Conservation (phyloP, 2,888 invertebrate genomes). For the Acanthosoma haemorrhoidale region DNA sequence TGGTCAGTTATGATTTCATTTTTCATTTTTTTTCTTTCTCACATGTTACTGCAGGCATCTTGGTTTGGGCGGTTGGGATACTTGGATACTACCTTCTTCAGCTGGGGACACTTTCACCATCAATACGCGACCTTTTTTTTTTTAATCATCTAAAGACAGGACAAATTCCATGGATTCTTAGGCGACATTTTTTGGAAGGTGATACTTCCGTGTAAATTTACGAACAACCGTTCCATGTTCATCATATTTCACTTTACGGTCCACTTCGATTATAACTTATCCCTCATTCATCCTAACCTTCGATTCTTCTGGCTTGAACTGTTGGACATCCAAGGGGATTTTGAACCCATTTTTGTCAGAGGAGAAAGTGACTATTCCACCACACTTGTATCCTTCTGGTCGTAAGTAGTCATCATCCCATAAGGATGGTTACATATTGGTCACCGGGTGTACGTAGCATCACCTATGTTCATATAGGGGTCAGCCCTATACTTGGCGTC, state of each 20-base stretch:
- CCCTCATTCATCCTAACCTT: slow-evolving; percentile 47
- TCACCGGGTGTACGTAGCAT: too few relatives aligned
- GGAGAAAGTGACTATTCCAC: slow-evolving; percentile 39
- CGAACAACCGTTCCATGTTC: slow-evolving; percentile 48
- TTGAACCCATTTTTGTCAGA: slow-evolving; percentile 42
- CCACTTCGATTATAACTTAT: slow-evolving; percentile 47
- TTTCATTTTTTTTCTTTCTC: slow-evolving; percentile 19
- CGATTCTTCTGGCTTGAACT: slow-evolving; percentile 48
- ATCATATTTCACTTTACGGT: slow-evolving; percentile 48
- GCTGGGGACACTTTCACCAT: slow-evolving; percentile 37
- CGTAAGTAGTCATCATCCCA: slow-evolving; percentile 37
- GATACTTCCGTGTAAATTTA: slow-evolving; percentile 47
- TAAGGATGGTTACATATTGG: slow-evolving; percentile 27
- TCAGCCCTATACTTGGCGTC: too few relatives aligned
- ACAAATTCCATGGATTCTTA: slow-evolving; percentile 45
- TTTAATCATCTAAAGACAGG: slow-evolving; percentile 47
- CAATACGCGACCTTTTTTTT: too few relatives aligned
- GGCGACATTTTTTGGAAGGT: slow-evolving; percentile 47
- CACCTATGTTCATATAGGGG: too few relatives aligned
- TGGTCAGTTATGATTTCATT: slow-evolving; percentile 13
- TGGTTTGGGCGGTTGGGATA: slow-evolving; percentile 40
- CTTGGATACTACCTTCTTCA: slow-evolving; percentile 18
- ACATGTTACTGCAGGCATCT: slow-evolving; percentile 39
- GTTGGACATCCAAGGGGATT: slow-evolving; percentile 47
- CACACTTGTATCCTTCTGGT: slow-evolving; percentile 39